Percentiles rank a stretch among this genome's conserved stretches.
Conservation (phyloP, 2,888 invertebrate species). For the Hetaerina titia region DNA sequence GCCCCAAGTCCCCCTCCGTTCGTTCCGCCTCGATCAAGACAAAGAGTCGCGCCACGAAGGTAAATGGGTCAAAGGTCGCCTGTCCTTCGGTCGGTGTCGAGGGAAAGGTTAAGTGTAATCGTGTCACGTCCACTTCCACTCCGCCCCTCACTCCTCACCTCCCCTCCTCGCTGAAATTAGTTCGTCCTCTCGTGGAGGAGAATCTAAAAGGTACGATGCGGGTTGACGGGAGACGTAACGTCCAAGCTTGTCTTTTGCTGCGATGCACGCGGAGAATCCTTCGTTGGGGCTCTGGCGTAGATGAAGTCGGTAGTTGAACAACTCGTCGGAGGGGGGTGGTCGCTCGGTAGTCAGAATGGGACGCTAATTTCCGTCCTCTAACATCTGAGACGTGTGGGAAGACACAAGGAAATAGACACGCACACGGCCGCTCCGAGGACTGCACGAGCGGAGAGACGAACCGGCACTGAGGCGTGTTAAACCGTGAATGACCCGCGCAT, state of each 20-base stretch:
- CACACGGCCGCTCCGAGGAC: too few species aligned
- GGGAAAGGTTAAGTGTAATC: background rate
- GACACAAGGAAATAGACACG: too few species aligned
- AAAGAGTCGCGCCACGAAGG: background rate
- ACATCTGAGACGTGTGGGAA: too few species aligned
- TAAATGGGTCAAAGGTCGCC: constrained; percentile 22
- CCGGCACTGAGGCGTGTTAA: background rate
- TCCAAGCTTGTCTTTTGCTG: too few species aligned
- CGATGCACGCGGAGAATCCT: too few species aligned
- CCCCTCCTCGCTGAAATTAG: background rate
- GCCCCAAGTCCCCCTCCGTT: background rate
- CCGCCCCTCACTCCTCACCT: background rate
- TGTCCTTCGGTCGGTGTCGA: background rate
- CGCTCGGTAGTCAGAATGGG: background rate
- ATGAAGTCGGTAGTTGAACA: too few species aligned
- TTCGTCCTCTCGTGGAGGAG: background rate
- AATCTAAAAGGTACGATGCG: too few species aligned
- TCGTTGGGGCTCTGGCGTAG: too few species aligned
- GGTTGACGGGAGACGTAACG: too few species aligned
- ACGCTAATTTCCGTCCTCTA: too few species aligned
- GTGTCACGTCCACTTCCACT: background rate
- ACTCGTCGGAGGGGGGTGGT: too few species aligned
- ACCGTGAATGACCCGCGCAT: background rate
- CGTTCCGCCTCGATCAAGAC: background rate
- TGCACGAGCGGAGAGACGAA: too few species aligned